Base-by-base conservation (phyloP, 2,888 invertebrate species). In the Ophioninae sp. region DNA sequence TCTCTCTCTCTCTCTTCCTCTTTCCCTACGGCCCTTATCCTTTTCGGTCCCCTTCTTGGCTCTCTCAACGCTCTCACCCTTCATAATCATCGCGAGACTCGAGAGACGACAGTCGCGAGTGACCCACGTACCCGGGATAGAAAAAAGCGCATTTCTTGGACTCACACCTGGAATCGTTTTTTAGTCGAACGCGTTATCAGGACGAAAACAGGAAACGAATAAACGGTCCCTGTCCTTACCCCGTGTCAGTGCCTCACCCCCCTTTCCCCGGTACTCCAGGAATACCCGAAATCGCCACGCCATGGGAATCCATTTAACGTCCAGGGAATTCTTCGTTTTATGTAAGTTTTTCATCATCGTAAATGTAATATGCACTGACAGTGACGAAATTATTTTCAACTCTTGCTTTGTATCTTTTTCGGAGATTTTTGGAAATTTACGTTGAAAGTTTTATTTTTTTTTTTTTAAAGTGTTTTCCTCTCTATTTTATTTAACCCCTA, bases 71-170 rank as follows among this genome's bases (percentile, higher is more conserved):
- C 74, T 81, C 72, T 72, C 81, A 73, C 64, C 88, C 87, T 87
- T 90, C 90, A 88, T 85, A 91, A 90, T 87, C 89, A 87, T 85
- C 87, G 87, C 87, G 89, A 89, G 88, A 88, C 88, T 89, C 88
- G 89, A 86, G 86, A 87, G 86, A 87, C 86, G 85, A 83, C 82
- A 86, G 86, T 87, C 87, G 88, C 82, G 79, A 79, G 67, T 79
- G 68, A 81, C 37, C 68, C 74, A 39, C 70, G 59, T 64, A 37
- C 21, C 21, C 78, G 78, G 69, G 69, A 37, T 56, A 37, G 17
- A 62, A 39, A 70, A 50, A 56, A 62, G 62, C 56, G 64, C 50
- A 64, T 65, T 50, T 39, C 39, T 37, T 37, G 56, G 41, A 74
- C 59, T 30, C 13, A 39, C 50, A 70, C 67, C 50, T 20, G 62